phyloP scores from a whole-genome alignment of 2,797 vertebrate genomes.

The Oreochromis grahami region DNA sequence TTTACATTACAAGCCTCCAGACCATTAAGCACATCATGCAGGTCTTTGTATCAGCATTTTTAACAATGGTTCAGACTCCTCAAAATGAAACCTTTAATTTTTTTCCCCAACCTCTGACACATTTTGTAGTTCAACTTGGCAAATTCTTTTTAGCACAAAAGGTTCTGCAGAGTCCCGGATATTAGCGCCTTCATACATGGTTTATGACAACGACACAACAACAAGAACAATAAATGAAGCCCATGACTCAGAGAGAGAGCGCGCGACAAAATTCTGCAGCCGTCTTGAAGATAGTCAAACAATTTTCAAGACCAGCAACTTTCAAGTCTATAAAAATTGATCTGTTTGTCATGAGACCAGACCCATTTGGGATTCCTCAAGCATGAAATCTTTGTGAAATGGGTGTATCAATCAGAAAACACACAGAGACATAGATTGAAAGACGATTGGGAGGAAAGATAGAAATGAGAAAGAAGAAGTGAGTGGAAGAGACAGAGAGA shows the following conservation, averaged over 20 bases:
- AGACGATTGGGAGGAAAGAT: conserved; percentile 43
- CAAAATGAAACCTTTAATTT: background rate
- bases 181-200: conserved; percentile 35
- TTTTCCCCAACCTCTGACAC: background rate
- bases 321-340: conserved; percentile 83
- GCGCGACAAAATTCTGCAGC: conserved; percentile 8
- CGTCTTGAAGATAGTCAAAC: conserved; percentile 75
- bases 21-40: conserved; percentile 21
- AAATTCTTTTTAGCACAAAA: conserved; percentile 17
- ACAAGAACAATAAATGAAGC: background rate
- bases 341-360: conserved; percentile 81
- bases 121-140: background rate
- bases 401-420: conserved; percentile 79
- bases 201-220: conserved; percentile 28
- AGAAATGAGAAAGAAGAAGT: conserved; percentile 27
- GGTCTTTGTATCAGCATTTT: conserved; percentile 29
- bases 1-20: conserved; percentile 14
- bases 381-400: conserved; percentile 81
- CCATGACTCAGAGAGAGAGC: background rate
- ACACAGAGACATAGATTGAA: conserved; percentile 64
- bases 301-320: conserved; percentile 83
- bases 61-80: background rate
- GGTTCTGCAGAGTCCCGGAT: background rate
- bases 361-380: conserved; percentile 75
- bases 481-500: conserved; percentile 3